Evolutionary conservation across 1,140 invertebrate genomes (phyloP).

Genomic region (Plectrocnemia conspersa): DNA sequence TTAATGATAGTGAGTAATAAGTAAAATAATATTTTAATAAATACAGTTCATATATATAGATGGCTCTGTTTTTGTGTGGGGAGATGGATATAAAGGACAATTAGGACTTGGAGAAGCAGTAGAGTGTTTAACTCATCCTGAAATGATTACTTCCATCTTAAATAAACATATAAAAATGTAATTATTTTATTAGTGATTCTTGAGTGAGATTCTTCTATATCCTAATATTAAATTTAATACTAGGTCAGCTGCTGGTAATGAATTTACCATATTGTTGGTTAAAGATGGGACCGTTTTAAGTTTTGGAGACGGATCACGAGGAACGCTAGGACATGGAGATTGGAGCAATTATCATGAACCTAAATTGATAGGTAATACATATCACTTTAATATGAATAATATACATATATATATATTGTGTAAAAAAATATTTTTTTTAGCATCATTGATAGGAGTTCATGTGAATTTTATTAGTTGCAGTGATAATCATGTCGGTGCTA

Average conservation of each 20-base stretch:
- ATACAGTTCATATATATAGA: constrained; percentile 25
- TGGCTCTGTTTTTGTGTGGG: constrained; percentile 66
- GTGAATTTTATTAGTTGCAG: constrained; percentile 62
- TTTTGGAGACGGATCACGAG: constrained; percentile 63
- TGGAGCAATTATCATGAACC: constrained; percentile 56
- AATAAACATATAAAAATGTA: constrained; percentile 60
- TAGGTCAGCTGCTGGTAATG: constrained; percentile 54
- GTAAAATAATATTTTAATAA: no score
- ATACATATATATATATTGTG: neutral
- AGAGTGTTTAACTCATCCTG: constrained; percentile 52
- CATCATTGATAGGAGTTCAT: constrained; percentile 54
- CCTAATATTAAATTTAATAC: no score
- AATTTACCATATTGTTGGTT: constrained; percentile 62
- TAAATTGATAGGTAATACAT: constrained; percentile 55
- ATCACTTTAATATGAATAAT: neutral
- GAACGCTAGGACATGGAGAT: constrained; percentile 66
- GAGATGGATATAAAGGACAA: constrained; percentile 63
- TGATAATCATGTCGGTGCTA: constrained; percentile 60
- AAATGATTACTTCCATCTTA: constrained; percentile 55
- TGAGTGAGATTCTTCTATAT: no score
- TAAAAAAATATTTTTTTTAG: constrained; percentile 34
- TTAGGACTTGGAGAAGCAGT: constrained; percentile 60
- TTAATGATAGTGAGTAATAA: no score
- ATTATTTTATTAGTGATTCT: constrained; percentile 27
- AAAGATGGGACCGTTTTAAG: constrained; percentile 67